Percentiles rank a stretch among this genome's conserved stretches.
Evolutionary conservation across 2,113 vertebrate species (phyloP).

Genomic region (Garra rufa): DNA sequence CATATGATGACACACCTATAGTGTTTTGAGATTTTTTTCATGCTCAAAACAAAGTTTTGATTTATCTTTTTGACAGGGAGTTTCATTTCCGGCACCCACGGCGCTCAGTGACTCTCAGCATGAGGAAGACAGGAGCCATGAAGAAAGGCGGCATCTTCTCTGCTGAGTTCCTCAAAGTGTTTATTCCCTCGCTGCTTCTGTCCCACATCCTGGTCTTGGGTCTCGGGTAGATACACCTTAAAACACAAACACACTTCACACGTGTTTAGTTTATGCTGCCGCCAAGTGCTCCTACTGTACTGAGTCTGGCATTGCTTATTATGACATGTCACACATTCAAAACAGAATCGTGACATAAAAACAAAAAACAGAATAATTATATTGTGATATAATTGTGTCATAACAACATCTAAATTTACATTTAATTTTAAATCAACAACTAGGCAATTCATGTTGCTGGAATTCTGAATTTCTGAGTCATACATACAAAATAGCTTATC

Average conservation of each 20-base stretch:
- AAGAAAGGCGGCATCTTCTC: constrained; percentile 99
- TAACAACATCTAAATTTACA: too few species aligned
- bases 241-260: not conserved
- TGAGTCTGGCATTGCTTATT: not conserved
- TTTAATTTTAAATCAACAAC: not conserved
- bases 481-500: not conserved
- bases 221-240: constrained; percentile 83
- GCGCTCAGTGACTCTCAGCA: constrained; percentile 91
- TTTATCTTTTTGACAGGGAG: constrained; percentile 78
- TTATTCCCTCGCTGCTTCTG: constrained; percentile 95
- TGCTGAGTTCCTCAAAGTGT: constrained; percentile 96
- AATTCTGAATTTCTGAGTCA: not conserved
- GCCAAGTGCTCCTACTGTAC: not conserved
- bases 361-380: not conserved
- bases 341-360: not conserved
- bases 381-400: not conserved
- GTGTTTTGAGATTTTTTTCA: not conserved
- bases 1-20: not conserved
- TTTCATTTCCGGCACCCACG: constrained; percentile 98
- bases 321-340: not conserved
- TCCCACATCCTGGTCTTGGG: constrained; percentile 96
- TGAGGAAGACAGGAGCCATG: constrained; percentile 98
- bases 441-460: not conserved
- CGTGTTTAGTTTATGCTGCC: not conserved
- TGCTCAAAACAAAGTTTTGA: not conserved